Percentiles rank a stretch among this genome's conserved stretches.
Conservation (phyloP, 1,140 invertebrate species). For the Brachystomella parvula region DNA sequence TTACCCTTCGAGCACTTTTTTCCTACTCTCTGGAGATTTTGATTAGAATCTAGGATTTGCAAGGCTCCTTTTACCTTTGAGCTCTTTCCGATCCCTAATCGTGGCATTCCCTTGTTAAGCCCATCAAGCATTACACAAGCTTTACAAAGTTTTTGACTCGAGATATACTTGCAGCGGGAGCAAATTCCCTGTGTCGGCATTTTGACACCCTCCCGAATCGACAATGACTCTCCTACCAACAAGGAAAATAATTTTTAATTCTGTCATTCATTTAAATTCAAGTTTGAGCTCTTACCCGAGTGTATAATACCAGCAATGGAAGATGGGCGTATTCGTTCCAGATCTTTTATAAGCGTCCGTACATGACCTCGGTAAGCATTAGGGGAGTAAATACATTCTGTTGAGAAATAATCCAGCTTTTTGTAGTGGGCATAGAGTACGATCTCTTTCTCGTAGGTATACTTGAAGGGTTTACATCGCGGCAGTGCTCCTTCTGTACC, state of each 20-base stretch:
- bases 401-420: slow-evolving; percentile 96
- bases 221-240: slow-evolving; percentile 70
- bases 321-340: slow-evolving; percentile 87
- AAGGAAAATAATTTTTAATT: slow-evolving; percentile 27
- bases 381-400: slow-evolving; percentile 97
- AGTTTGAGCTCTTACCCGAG: slow-evolving; percentile 58
- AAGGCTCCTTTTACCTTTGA: slow-evolving; percentile 52
- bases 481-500: slow-evolving; percentile 78
- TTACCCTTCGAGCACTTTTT: neutral
- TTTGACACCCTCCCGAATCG: slow-evolving; percentile 69
- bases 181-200: slow-evolving; percentile 75
- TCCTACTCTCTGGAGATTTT: neutral
- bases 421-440: slow-evolving; percentile 99
- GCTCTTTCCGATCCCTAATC: slow-evolving; percentile 73
- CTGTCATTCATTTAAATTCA: slow-evolving; percentile 8
- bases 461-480: slow-evolving; percentile 94
- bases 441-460: slow-evolving; percentile 99
- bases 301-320: slow-evolving; percentile 96
- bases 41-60: slow-evolving; percentile 13
- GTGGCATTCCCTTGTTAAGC: slow-evolving; percentile 83
- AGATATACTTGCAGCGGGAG: slow-evolving; percentile 84
- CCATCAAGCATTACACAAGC: slow-evolving; percentile 93
- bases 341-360: slow-evolving; percentile 84
- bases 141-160: slow-evolving; percentile 92
- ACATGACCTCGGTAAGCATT: slow-evolving; percentile 96